Base-by-base conservation (phyloP, 2,113 vertebrate genomes). In the Mola mola region DNA sequence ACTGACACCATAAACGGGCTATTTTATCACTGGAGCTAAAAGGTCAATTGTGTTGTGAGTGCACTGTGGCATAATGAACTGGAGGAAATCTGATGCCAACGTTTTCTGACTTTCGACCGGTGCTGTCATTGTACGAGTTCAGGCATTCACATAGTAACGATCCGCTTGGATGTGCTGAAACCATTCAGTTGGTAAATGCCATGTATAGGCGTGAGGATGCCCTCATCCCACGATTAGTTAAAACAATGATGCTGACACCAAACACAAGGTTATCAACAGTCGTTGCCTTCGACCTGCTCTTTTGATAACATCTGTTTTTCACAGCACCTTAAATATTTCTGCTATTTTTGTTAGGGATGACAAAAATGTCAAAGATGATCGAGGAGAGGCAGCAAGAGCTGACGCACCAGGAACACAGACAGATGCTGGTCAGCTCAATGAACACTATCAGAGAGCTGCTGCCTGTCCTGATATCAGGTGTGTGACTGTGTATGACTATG, bases 301-400 rank as follows among this genome's bases (percentile, higher is more conserved):
- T 55, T 31, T 40, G 31, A 8, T 15, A 13, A 29, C 25, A 8
- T 61, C 20, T 38, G 7, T 53, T 37, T 59, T 41, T 60, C 20
- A 28, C 31, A 25, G 38, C 13, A 50, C 8, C 13, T 5, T 15
- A 10, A 1, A 8, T 24, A 17, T 38, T n/a, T 36, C 5, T 40
- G 4, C 37, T 2, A n/a, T 47, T 51, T 19, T 78, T 26, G 24
- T 20, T 74, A 98, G 97, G 96, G 59, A 98, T 98, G 97, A 98
- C 97, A 3, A 98, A 98, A 88, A 98, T 98, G 96, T 98, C 97
- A 28, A 98, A 98, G 91, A 98, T 98, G 97, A 98, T 99, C 68
- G 97, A 99, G 3, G 97, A 98, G 81, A 90, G 97, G 38, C 97
- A 99, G 75, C 96, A 97, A 86, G 97, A 99, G 81, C 78, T 99